Evolutionary conservation across 2,797 vertebrate genomes (phyloP).

Genomic region (Cyprinodon diabolis): DNA sequence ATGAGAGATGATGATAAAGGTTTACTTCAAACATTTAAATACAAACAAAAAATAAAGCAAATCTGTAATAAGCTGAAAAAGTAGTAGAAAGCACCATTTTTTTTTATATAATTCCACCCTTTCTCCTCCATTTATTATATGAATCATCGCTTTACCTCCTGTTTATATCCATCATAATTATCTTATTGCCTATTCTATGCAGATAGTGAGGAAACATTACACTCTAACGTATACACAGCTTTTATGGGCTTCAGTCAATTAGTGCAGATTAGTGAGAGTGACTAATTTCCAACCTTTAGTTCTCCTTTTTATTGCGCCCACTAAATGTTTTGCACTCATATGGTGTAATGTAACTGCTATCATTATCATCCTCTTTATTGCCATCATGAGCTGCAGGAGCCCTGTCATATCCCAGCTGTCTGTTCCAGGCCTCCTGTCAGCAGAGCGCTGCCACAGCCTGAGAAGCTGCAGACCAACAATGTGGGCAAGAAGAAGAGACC

Average conservation of each 20-base stretch:
- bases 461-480: slow-evolving; percentile 98
- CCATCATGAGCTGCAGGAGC: slow-evolving; percentile 32
- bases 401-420: slow-evolving; percentile 79
- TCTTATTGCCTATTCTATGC: background rate
- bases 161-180: background rate
- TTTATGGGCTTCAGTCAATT: background rate
- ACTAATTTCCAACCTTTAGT: background rate
- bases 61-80: too few relatives aligned
- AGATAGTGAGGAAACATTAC: background rate
- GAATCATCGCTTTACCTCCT: background rate
- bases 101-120: background rate
- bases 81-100: too few relatives aligned
- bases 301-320: background rate
- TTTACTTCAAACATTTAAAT: too few relatives aligned
- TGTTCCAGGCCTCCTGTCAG: slow-evolving; percentile 97
- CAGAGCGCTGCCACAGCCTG: slow-evolving; percentile 94
- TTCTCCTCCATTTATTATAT: background rate
- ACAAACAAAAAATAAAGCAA: too few relatives aligned
- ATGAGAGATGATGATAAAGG: background rate
- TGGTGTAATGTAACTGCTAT: background rate
- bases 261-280: background rate
- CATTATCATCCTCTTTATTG: slow-evolving; percentile 10
- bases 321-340: background rate
- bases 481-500: slow-evolving; percentile 98
- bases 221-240: background rate